Evolutionary conservation across 2,113 vertebrate species (phyloP), one percentile per base, ranked within the genome.

Genomic region (Cepphus grylle): DNA sequence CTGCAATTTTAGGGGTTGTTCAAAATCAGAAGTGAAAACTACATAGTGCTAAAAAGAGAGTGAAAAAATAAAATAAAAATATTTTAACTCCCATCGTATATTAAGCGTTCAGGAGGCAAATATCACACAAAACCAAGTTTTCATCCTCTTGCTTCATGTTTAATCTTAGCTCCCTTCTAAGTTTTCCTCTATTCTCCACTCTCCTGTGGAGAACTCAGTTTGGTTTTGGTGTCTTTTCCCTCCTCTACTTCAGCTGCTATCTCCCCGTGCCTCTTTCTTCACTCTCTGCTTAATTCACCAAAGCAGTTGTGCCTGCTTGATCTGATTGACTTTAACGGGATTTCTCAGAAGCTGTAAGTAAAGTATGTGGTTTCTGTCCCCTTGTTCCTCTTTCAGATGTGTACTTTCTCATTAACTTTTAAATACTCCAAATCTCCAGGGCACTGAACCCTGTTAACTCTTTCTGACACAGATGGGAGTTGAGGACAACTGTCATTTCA

Each of bases 331-430:
- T 96, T 91, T 47, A 93, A 84, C 93, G 89, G 56, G 69, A 52
- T 79, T 96, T 93, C 78, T 96, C 65, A 79, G 89, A 78, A 89
- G 65, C 81, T 81, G 70, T 89, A 86, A 94, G 72, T 92, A 82
- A 94, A 92, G 67, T 74, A 55, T 63, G n/a, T 23, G 30, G 77
- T 86, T 70, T 94, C 77, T 86, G 79, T 90, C 67, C 88, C 25
- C 71, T 79, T 88, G 38, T 71, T 91, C 74, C 29, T 59, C 81
- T 93, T 79, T 79, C 81, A 95, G 55, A n/a, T 0, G 0, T 43
- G 30, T 78, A 47, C 61, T 83, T 96, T 78, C 83, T 67, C 94
- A 95, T 84, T 96, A 95, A 91, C 86, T 96, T 96, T 86, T 94
- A 95, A 97, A 86, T 74, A 91, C 80, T 89, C 55, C 22, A 67